Conservation (phyloP, 2,888 invertebrate species). For the Lithophane ornitopus region DNA sequence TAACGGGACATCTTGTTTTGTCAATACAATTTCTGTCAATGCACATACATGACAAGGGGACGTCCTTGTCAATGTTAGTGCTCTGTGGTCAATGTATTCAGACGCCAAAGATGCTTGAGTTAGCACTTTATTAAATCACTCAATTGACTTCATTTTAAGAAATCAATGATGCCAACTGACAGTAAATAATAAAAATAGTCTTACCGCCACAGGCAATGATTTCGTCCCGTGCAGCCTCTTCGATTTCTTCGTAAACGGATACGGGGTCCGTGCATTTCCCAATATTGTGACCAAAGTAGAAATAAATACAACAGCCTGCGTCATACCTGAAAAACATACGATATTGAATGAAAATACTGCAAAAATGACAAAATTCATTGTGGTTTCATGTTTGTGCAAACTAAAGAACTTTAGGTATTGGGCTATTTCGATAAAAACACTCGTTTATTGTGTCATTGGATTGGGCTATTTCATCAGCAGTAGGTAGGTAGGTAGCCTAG, state of each 20-base stretch:
- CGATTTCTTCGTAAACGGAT: slow-evolving; percentile 95
- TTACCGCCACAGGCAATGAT: slow-evolving; percentile 96
- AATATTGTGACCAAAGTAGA: slow-evolving; percentile 97
- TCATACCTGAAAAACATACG: slow-evolving; percentile 92
- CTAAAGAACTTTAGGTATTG: not conserved
- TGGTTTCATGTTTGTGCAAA: slow-evolving; percentile 7
- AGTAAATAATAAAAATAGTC: slow-evolving; percentile 36
- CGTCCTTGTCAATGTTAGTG: not conserved
- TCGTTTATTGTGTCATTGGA: not conserved
- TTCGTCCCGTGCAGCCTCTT: slow-evolving; percentile 97
- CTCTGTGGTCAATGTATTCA: not conserved
- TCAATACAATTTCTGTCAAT: not conserved
- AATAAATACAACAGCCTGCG: slow-evolving; percentile 98
- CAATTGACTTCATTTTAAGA: slow-evolving; percentile 39
- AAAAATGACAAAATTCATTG: not conserved
- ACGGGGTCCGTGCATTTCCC: slow-evolving; percentile 92
- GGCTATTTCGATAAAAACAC: not conserved
- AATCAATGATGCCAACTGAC: slow-evolving; percentile 34
- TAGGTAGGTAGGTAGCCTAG: not conserved
- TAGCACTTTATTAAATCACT: not conserved
- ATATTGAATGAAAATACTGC: not conserved
- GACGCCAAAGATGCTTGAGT: not conserved
- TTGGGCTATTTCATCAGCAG: not conserved
- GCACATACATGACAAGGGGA: too few species aligned
- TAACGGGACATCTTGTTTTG: not conserved